Evolutionary conservation across 2,797 vertebrate species (phyloP).

Genomic region (Podargus strigoides): DNA sequence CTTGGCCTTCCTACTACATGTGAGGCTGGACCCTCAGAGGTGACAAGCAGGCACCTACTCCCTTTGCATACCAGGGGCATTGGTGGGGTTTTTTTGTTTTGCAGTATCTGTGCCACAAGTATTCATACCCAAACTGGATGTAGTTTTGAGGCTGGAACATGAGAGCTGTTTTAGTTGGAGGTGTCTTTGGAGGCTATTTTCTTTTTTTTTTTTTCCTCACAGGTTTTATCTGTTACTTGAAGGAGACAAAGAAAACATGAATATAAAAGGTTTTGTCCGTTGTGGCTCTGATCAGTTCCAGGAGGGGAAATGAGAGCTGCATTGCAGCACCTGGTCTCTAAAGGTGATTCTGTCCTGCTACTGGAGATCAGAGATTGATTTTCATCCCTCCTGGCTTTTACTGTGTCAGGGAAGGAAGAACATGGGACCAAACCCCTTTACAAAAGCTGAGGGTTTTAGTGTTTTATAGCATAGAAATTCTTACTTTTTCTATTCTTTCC

Average conservation of each 20-base stretch:
- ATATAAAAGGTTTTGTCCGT: neutral
- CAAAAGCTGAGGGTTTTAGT: neutral
- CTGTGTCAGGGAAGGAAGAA: neutral
- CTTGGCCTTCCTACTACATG: rapidly evolving
- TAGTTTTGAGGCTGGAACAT: neutral
- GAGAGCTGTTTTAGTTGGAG: neutral
- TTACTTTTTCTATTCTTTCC: neutral
- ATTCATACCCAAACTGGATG: neutral
- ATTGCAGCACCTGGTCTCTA: neutral
- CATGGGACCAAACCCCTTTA: neutral
- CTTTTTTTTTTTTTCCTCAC: neutral
- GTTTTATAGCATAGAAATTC: neutral
- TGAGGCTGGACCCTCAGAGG: neutral
- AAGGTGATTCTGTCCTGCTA: neutral
- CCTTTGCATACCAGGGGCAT: neutral
- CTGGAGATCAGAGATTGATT: constrained; percentile 3
- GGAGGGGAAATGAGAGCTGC: neutral
- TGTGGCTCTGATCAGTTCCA: neutral
- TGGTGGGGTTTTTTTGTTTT: neutral
- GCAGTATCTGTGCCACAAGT: neutral
- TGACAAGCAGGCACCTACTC: neutral
- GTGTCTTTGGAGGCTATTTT: neutral
- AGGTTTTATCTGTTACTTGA: neutral
- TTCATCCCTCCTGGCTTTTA: neutral
- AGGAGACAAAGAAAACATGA: neutral